Percentiles rank a stretch among this genome's conserved stretches.
Conservation (phyloP, 1,140 invertebrate genomes). For the Lucilia sericata region DNA sequence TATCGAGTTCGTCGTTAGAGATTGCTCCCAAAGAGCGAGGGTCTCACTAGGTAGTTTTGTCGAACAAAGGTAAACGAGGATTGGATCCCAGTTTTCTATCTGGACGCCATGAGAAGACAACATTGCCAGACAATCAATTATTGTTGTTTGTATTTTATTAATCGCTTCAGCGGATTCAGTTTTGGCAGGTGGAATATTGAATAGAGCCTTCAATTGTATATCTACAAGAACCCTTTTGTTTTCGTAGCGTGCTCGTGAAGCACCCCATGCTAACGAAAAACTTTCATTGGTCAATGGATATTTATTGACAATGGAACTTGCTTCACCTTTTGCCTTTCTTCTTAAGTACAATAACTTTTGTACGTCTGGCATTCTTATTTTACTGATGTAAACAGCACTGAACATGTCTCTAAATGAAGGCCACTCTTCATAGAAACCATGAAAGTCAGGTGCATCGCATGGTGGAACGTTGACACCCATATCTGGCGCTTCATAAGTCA, state of each 20-base stretch:
- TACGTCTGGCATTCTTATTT: neutral
- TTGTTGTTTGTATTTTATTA: neutral
- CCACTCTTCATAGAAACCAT: neutral
- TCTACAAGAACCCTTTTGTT: neutral
- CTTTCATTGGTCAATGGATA: neutral
- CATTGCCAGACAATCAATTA: neutral
- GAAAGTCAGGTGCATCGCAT: too few species aligned
- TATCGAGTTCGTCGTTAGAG: neutral
- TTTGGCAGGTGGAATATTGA: neutral
- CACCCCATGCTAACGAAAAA: neutral
- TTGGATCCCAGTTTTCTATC: neutral
- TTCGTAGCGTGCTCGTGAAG: neutral
- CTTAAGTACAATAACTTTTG: neutral
- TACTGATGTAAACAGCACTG: neutral
- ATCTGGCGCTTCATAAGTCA: too few species aligned
- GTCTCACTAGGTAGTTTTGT: neutral
- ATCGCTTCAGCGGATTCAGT: neutral
- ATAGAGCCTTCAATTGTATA: neutral
- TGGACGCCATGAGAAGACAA: neutral
- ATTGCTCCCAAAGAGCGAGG: neutral
- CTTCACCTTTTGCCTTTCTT: neutral
- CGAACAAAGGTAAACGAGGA: neutral
- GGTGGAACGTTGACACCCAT: too few species aligned
- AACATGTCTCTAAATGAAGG: slow-evolving; percentile 7
- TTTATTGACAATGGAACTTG: neutral